Base-by-base conservation (phyloP, 2,113 vertebrate species). In the Azemiops feae region DNA sequence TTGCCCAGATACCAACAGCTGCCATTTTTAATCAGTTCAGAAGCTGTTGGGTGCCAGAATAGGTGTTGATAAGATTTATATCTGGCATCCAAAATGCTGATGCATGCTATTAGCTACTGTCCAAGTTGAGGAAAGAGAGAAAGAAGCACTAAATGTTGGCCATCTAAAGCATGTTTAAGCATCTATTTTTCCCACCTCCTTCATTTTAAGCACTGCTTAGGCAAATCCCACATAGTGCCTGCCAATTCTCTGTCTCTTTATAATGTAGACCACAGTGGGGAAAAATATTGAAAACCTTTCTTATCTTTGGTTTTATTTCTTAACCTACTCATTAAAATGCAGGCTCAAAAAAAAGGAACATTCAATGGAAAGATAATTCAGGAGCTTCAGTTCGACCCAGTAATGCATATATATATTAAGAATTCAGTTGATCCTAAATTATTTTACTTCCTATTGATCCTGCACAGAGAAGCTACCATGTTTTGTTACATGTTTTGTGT, bases 1-100 rank as follows among this genome's bases (percentile, higher is more conserved):
- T 89, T 64, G 88, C 87, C 81, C n/a, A 0, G 4, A 85, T 45
- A 58, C 60, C 58, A 91, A 88, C 64, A 18, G 22, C 45, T 60
- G 88, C 69, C 92, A 3, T 34, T 91, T 20, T 0, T 55, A 18
- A 2, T 52, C 90, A 55, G 86, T 34, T 12, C 0, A 1, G 87
- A 39, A 81, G 45, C 23, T 30, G 0, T 81, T 16, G 0, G 87
- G 53, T 50, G 52, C 3, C 16, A 0, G 0, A 0, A 0, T 20
- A 34, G 39, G 39, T 10, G 7, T 45, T 16, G 88, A 53, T 18
- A 2, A 11, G 27, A 85, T 43, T 88, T 18, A 54, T 7, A 69
- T 43, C 5, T 23, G 58, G 50, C 20, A 12, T 64, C 30, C 58
- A 47, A 64, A 34, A 58, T 69, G 25, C 60, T 92, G 25, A 81